Percentiles rank a stretch among this genome's conserved stretches.
phyloP scores from a whole-genome alignment of 2,113 vertebrate species.

The Cyphomyrus discorhynchus region DNA sequence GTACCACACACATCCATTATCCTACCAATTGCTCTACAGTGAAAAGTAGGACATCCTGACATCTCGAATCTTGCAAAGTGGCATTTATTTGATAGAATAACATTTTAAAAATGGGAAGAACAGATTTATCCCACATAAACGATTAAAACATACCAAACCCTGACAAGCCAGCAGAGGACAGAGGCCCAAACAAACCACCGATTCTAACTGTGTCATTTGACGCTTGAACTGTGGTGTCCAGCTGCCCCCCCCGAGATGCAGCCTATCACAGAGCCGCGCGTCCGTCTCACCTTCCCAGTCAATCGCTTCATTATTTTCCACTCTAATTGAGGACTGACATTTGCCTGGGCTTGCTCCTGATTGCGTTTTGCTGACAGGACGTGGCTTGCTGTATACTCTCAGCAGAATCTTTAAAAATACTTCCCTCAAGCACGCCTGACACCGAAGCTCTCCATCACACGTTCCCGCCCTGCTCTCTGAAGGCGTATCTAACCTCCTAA shows the following conservation, averaged over 20 bases:
- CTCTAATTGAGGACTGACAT: background rate
- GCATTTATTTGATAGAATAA: background rate
- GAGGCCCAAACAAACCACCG: background rate
- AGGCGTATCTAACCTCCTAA: conserved; percentile 52
- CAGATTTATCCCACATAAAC: background rate
- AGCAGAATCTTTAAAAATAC: conserved; percentile 51
- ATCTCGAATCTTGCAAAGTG: background rate
- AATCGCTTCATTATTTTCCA: background rate
- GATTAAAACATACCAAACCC: background rate
- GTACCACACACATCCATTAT: background rate
- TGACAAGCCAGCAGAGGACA: background rate
- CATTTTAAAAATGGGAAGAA: background rate
- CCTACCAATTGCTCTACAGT: background rate
- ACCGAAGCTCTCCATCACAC: conserved; percentile 43
- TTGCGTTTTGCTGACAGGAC: conserved; percentile 38
- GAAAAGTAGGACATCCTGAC: conserved; percentile 6
- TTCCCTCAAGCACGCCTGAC: conserved; percentile 38
- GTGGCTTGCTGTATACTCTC: conserved; percentile 42
- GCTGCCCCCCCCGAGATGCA: background rate
- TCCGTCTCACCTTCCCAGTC: background rate
- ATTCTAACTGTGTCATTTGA: background rate
- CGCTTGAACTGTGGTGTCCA: background rate
- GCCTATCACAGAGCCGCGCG: background rate
- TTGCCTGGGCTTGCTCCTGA: conserved; percentile 25
- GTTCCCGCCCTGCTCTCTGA: conserved; percentile 29